A percentile compares a stretch with the other conserved stretches of the same genome.
phyloP scores from a whole-genome alignment of 2,888 invertebrate genomes.

The Molorchus minor region DNA sequence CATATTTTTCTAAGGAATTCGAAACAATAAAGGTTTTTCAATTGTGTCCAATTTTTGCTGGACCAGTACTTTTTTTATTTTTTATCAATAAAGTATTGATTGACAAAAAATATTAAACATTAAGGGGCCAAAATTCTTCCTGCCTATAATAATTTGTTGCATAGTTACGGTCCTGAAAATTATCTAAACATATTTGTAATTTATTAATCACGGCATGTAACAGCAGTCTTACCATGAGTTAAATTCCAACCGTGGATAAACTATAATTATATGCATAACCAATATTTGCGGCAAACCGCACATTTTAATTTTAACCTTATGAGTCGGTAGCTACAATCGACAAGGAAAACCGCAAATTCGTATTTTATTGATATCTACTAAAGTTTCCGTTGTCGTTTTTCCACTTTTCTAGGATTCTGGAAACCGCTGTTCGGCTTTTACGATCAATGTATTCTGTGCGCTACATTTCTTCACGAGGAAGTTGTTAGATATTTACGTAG shows the following conservation, averaged over 20 bases:
- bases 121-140: too few relatives aligned
- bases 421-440: constrained; percentile 26
- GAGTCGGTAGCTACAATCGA: constrained; percentile 25
- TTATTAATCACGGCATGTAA: background rate
- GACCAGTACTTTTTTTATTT: too few relatives aligned
- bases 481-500: constrained; percentile 37
- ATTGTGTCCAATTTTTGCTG: too few relatives aligned
- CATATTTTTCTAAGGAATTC: too few relatives aligned
- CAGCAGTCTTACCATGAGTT: background rate
- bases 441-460: constrained; percentile 23
- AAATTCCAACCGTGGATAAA: too few relatives aligned
- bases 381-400: constrained; percentile 19
- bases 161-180: too few relatives aligned
- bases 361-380: constrained; percentile 20
- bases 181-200: too few relatives aligned
- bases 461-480: constrained; percentile 39
- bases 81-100: too few relatives aligned
- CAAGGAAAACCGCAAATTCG: constrained; percentile 24
- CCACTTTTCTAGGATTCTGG: constrained; percentile 22
- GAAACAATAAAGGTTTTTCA: too few relatives aligned
- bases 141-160: too few relatives aligned
- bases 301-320: constrained; percentile 19
- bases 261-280: constrained; percentile 1
- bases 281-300: constrained; percentile 17
- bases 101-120: too few relatives aligned